Evolutionary conservation across 2,797 vertebrate species (phyloP), one percentile per base, ranked within the genome.

Genomic region (Sebastes wilsoni): DNA sequence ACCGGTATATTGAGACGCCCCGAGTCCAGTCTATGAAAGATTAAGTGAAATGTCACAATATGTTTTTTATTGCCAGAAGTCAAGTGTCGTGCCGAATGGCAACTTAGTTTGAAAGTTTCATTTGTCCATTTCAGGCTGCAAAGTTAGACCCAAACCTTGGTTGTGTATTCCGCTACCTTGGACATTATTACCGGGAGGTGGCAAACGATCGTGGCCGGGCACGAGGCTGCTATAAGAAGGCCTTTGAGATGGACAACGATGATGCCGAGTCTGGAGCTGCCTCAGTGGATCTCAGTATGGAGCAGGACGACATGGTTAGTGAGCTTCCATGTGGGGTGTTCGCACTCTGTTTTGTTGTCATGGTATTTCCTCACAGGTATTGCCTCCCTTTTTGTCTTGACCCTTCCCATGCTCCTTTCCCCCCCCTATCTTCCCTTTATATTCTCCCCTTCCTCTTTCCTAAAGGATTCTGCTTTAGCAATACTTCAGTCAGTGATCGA

Each of bases 161-260:
- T 80, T 93, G 93, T 92, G 97, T 92, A 32, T 99, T 99, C 92
- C 93, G 90, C 89, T 97, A 96, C 91, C 95, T 99, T 77, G 99
- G 99, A 20, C 96, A 97, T 92, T 99, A 97, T 91, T 99, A 99
- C 88, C 95, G 94, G 80, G 96, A 97, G 64, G 85, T 98, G 69
- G 96, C 91, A 56, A 95, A 93, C 80, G 98, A 99, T 90, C 94
- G 64, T 80, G 95, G 78, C 46, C 95, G 99, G 90, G 98, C 99
- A 71, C 95, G 96, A 46, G 98, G 99, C 46, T 99, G 99, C 92
- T 99, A 97, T 86, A 98, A 96, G 91, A 98, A 97, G 92, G 99
- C 98, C 22, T 99, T 99, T 92, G 97, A 99, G 69, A 86, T 99
- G 87, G 96, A 99, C 90, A 82, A 80, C 65, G 85, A 81, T 0